Conservation (phyloP, 2,888 invertebrate species). For the Lissocephala sabroskyi region DNA sequence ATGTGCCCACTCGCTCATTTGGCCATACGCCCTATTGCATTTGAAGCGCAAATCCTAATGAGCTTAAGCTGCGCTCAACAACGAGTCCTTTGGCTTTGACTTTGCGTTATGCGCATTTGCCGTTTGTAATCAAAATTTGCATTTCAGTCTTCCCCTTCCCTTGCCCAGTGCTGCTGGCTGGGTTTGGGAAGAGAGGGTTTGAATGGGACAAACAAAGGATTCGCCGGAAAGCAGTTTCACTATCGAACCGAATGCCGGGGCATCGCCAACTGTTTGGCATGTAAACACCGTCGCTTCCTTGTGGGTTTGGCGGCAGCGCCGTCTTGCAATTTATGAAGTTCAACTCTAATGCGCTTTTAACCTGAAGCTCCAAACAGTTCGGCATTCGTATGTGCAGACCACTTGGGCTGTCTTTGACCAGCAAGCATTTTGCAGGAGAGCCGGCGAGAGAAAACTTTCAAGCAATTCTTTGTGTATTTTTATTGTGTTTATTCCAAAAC, state of each 20-base stretch:
- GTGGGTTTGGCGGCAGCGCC: no score
- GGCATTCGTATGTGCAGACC: slow-evolving; percentile 24
- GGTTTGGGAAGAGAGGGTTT: no score
- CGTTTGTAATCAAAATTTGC: slow-evolving; percentile 4
- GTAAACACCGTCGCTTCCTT: slow-evolving; percentile 13
- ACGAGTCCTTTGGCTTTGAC: not conserved
- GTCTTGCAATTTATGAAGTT: slow-evolving; percentile 54
- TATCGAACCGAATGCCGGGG: no score
- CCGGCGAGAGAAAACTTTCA: no score
- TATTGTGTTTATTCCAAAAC: no score
- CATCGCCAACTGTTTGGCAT: slow-evolving; percentile 46
- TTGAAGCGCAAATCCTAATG: not conserved
- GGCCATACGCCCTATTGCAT: not conserved
- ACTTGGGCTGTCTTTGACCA: no score
- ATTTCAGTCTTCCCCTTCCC: not conserved
- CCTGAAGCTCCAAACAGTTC: slow-evolving; percentile 41
- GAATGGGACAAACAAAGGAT: no score
- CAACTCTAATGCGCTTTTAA: slow-evolving; percentile 60
- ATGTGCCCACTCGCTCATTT: not conserved
- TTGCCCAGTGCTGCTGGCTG: no score
- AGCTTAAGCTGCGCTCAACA: not conserved
- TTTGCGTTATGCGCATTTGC: not conserved
- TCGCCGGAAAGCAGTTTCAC: not conserved
- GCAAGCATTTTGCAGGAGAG: no score
- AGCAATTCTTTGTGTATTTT: no score